Evolutionary conservation across 2,113 vertebrate species (phyloP), one percentile per base, ranked within the genome.

Genomic region (Tretioscincus oriximinensis): DNA sequence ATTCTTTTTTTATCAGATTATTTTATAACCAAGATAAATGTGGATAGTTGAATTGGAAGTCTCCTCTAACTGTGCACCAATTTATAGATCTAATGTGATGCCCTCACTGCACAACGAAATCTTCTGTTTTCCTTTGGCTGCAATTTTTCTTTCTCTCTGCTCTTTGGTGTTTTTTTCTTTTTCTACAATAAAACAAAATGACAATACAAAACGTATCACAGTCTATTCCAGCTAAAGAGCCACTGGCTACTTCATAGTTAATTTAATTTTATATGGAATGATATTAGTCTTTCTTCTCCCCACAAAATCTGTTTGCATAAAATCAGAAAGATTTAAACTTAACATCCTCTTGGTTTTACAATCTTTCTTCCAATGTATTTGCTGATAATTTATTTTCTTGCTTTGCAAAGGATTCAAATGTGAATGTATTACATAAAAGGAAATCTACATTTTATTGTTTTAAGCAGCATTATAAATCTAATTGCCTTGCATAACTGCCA

Each of bases 401-500:
- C 86, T 81, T 5, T 87, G 65, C 69, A 16, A 75, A 82, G 88
- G 18, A 64, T 31, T 72, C 65, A 82, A 78, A 28, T 88, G 60
- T 82, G 88, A 92, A 91, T 73, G 1, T 26, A 81, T 10, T 77
- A 29, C 16, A 72, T 80, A 28, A 78, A 88, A 82, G 75, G 0
- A 10, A 74, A 4, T 64, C 63, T 84, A 9, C 85, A 74, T 91
- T 90, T 69, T 81, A 73, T 78, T 76, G 45, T 74, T 89, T 81
- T 76, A 76, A 82, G 47, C 82, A 68, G n/a, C 7, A 2, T 1
- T 68, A 54, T 83, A 31, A 87, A 82, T 79, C 85, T 87, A 88
- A 91, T 92, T 91, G 73, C 70, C 41, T 90, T 92, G 77, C 81
- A 85, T 85, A 81, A 47, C 47, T 90, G 85, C 80, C 76, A 90